Conservation (phyloP, 2,888 invertebrate genomes). For the Spodoptera littoralis region DNA sequence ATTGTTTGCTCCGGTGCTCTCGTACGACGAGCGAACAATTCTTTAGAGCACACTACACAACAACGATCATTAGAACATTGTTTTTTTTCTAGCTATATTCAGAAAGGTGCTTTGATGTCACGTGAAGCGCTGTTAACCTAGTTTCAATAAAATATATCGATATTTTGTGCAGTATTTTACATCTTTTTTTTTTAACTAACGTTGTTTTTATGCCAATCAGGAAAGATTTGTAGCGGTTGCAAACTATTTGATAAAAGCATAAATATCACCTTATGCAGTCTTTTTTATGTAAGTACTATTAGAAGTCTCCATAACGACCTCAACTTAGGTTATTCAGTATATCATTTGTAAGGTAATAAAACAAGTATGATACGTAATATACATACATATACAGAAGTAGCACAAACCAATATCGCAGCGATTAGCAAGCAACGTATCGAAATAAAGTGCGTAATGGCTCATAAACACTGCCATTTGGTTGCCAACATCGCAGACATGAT, state of each 20-base stretch:
- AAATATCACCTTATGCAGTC: too few species aligned
- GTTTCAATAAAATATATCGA: background rate
- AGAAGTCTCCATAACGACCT: too few species aligned
- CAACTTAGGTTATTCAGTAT: too few species aligned
- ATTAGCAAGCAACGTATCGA: conserved; percentile 20
- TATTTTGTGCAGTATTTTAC: too few species aligned
- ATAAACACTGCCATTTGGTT: conserved; percentile 40
- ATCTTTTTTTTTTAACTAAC: too few species aligned
- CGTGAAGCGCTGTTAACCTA: conserved; percentile 6
- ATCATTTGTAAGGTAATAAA: too few species aligned
- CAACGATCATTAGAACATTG: conserved; percentile 47
- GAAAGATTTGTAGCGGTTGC: too few species aligned
- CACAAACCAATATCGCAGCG: conserved; percentile 13
- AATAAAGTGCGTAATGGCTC: conserved; percentile 40
- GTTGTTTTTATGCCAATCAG: too few species aligned
- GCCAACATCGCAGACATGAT: conserved; percentile 27
- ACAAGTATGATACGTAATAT: too few species aligned
- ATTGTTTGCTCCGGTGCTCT: conserved; percentile 26
- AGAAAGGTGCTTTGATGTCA: conserved; percentile 36
- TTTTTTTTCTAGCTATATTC: conserved; percentile 30
- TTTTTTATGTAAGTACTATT: too few species aligned
- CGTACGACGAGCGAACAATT: conserved; percentile 30
- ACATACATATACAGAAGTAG: conserved; percentile 1
- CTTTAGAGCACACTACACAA: conserved; percentile 36
- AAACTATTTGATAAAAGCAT: too few species aligned